Conservation (phyloP, 2,113 vertebrate genomes). For the Ranitomeya imitator region DNA sequence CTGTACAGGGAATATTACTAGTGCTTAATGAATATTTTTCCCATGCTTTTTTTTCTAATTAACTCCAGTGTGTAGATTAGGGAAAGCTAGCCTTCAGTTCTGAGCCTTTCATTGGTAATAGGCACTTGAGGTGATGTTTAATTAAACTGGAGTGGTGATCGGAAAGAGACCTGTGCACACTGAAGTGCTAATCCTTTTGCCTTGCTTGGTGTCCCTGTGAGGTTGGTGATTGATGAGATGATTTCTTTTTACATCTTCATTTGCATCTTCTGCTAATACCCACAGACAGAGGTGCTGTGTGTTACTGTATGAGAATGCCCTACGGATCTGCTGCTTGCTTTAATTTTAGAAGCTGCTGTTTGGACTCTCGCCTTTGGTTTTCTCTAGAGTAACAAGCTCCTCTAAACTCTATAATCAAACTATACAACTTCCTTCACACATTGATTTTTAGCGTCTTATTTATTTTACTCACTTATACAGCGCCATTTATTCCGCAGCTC, state of each 20-base stretch:
- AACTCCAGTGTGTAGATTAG: conserved; percentile 63
- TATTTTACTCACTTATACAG: no score
- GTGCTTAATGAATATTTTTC: conserved; percentile 66
- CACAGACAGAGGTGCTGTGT: conserved; percentile 62
- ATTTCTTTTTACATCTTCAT: conserved; percentile 78
- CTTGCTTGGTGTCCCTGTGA: conserved; percentile 68
- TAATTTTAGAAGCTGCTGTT: conserved; percentile 50
- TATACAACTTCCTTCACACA: no score
- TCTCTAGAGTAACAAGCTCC: no score
- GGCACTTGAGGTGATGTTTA: conserved; percentile 76
- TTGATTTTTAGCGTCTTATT: no score
- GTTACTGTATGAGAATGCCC: conserved; percentile 17
- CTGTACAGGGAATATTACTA: conserved; percentile 63
- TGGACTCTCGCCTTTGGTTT: background rate
- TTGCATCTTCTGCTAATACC: conserved; percentile 66
- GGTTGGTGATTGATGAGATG: conserved; percentile 79
- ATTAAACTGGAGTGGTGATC: conserved; percentile 73
- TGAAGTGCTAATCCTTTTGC: conserved; percentile 71
- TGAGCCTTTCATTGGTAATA: conserved; percentile 62
- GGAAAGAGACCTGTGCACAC: conserved; percentile 67
- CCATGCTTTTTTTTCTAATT: conserved; percentile 69
- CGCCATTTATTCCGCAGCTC: no score
- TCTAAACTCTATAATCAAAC: no score
- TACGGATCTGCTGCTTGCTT: conserved; percentile 60
- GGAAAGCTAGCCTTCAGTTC: conserved; percentile 57